Evolutionary conservation across 2,113 vertebrate species (phyloP), one percentile per base, ranked within the genome.

Genomic region (Astatoreochromis straeleni): DNA sequence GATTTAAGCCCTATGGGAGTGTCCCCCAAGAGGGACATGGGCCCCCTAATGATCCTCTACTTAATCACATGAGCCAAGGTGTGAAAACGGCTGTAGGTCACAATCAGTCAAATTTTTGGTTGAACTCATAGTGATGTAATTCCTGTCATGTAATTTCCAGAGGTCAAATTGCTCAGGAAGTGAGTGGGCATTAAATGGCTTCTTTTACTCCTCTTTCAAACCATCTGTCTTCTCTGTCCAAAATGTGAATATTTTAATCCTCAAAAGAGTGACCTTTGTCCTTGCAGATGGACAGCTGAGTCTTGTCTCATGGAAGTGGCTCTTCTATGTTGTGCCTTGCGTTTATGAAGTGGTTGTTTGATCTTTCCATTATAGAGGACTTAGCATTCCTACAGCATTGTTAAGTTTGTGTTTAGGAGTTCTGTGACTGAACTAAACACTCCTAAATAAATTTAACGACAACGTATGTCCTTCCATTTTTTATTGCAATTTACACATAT

Each of bases 131-230:
- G 55, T 60, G 26, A 60, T 60, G 57, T 60, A 31, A 31, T 60
- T 60, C 57, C 57, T 60, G 57, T 60, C 26, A 60, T 60, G 57
- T 60, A 31, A 31, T 60, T 31, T 60, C 8, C 57, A 16, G 5
- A 60, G 57, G 8, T 60, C 55, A 58, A 58, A 29, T 58, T 29
- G 24, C 55, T 5, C 24, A 58, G 3, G 13, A 58, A 29, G 24
- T 0, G 0, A 58, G 55, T 58, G 55, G 3, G 55, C 1, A 0
- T 58, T 58, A 58, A 58, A 58, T 9, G 14, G 55, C 14, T 58
- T 31, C 26, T 60, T 60, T 60, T 31, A 31, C 1, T 60, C 57
- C 57, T 60, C 57, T 60, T 31, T 60, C 26, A 60, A 60, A 31
- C 57, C 8, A 60, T 60, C 57, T 31, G 57, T 60, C 26, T 60